phyloP scores from a whole-genome alignment of 64 coral and sea anemone species.

The Anthopleura sola region DNA sequence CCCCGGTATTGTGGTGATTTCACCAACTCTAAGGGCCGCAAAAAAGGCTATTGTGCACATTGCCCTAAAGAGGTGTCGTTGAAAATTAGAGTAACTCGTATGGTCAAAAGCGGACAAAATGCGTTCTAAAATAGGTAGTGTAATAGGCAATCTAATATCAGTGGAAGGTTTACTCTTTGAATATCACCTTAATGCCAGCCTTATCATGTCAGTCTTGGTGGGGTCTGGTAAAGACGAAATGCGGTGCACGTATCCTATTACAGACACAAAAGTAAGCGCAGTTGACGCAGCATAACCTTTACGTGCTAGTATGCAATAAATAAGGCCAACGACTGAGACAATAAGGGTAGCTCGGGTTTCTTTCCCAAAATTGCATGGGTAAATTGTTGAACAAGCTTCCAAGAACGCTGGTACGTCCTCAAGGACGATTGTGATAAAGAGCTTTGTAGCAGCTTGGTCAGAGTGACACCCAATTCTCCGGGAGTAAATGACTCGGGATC shows the following conservation, averaged over 20 bases:
- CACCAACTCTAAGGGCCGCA: conserved; percentile 4
- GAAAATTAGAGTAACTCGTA: not conserved
- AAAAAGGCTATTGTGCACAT: conserved; percentile 25
- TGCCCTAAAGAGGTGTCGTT: conserved; percentile 9
- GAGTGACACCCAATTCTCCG: not conserved
- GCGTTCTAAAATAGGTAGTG: not conserved
- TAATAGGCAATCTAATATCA: not conserved
- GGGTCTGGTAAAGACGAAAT: conserved; percentile 5
- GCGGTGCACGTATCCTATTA: not conserved
- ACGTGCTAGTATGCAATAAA: not conserved
- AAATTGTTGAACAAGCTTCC: not conserved
- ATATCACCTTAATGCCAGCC: not conserved
- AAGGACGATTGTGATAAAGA: not conserved
- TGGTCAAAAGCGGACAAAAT: conserved; percentile 19
- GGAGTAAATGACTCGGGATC: not conserved
- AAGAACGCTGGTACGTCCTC: not conserved
- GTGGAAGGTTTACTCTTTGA: conserved; percentile 4
- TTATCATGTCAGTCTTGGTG: not conserved
- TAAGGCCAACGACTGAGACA: not conserved
- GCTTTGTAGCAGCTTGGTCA: not conserved
- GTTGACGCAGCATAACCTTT: not conserved
- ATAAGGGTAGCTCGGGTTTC: not conserved
- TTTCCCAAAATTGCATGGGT: not conserved
- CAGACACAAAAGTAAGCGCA: not conserved
- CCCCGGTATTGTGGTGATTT: not conserved